These are phyloP conservation scores for Leptosomus discolor DNA, from an alignment of 2,113 vertebrate species.

Conservation along the genomic window DNA sequence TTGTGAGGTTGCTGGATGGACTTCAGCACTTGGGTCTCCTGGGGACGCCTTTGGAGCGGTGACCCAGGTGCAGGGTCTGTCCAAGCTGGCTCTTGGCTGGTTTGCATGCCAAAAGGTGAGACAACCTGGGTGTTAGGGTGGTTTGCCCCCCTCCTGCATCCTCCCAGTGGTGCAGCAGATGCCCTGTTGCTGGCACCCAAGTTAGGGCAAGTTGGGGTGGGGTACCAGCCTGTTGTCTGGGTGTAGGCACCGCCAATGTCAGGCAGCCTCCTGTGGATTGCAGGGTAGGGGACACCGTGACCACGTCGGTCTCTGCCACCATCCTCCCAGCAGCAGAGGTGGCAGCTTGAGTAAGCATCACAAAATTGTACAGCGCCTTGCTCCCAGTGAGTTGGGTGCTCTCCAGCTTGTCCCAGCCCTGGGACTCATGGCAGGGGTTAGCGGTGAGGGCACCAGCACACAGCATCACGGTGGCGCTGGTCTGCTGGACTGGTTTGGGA, in stretches of 20 bases:
- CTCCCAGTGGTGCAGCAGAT: not conserved
- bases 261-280: not conserved
- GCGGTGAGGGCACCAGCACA: not conserved
- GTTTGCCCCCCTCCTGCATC: not conserved
- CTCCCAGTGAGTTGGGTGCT: not conserved
- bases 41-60: not conserved
- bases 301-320: not conserved
- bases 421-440: accelerated
- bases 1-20: not conserved
- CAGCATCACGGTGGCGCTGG: not conserved
- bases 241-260: not conserved
- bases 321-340: not conserved
- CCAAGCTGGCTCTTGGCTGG: not conserved
- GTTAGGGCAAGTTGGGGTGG: not conserved
- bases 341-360: not conserved
- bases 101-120: not conserved
- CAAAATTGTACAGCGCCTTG: not conserved
- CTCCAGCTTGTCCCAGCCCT: not conserved
- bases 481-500: not conserved
- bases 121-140: not conserved
- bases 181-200: not conserved
- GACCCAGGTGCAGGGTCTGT: not conserved
- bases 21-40: not conserved
- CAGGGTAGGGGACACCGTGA: not conserved
- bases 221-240: not conserved